Percentiles rank a stretch among this genome's conserved stretches.
phyloP scores from a whole-genome alignment of 1,140 invertebrate species.

The Diorhabda carinulata region DNA sequence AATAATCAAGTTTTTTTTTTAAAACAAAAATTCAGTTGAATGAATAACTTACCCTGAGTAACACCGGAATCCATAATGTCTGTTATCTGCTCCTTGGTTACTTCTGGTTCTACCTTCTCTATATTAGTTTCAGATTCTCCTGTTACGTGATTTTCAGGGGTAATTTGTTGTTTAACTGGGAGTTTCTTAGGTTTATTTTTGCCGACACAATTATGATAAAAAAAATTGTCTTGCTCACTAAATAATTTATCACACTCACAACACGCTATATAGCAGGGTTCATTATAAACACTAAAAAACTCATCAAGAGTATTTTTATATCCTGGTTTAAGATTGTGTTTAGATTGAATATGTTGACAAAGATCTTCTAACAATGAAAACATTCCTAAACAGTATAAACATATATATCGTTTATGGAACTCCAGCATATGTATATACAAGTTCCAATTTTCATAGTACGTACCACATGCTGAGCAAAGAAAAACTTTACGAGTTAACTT shows the following conservation, averaged over 20 bases:
- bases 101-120: conserved; percentile 1
- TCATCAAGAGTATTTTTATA: conserved; percentile 60
- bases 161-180: conserved; percentile 30
- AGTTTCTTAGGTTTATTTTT: conserved; percentile 25
- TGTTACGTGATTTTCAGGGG: conserved; percentile 38
- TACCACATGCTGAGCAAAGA: conserved; percentile 71
- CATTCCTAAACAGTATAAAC: conserved; percentile 73
- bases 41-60: neutral
- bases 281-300: conserved; percentile 60
- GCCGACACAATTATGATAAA: conserved; percentile 60
- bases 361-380: conserved; percentile 74
- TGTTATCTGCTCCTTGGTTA: neutral
- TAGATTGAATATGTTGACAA: conserved; percentile 66
- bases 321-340: conserved; percentile 68
- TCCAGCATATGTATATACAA: conserved; percentile 77
- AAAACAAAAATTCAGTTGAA: too few relatives aligned
- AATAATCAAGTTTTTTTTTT: too few relatives aligned
- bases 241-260: conserved; percentile 73
- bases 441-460: conserved; percentile 80
- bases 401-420: conserved; percentile 71
- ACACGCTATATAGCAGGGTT: conserved; percentile 70
- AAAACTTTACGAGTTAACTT: conserved; percentile 70
- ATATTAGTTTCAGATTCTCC: conserved; percentile 29
- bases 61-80: neutral
- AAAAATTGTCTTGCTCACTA: conserved; percentile 66